Conservation (phyloP, 2,888 invertebrate species). For the Philaethria dido region DNA sequence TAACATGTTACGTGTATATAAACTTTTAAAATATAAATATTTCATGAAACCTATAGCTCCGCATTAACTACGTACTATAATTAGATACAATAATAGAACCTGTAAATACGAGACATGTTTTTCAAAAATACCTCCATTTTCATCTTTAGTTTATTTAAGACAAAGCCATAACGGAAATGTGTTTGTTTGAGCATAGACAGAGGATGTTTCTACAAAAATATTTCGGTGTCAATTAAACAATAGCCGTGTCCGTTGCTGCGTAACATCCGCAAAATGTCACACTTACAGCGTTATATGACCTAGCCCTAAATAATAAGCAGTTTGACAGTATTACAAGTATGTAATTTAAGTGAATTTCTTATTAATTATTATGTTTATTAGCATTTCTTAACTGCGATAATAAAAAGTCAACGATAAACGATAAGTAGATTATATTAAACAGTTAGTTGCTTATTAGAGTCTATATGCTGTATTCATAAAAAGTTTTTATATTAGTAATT, state of each 20-base stretch:
- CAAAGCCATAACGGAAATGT: conserved; percentile 31
- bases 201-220: conserved; percentile 43
- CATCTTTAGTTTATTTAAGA: conserved; percentile 12
- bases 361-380: neutral
- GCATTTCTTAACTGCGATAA: too few relatives aligned
- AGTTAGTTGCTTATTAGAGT: too few relatives aligned
- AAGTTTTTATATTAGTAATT: too few relatives aligned
- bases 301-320: conserved; percentile 17
- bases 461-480: too few relatives aligned
- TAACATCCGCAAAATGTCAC: conserved; percentile 41
- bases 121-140: neutral
- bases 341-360: neutral
- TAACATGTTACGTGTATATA: neutral
- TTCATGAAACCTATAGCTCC: too few relatives aligned
- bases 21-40: too few relatives aligned
- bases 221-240: conserved; percentile 43
- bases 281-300: conserved; percentile 29
- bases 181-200: conserved; percentile 39
- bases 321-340: neutral
- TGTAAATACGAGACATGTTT: neutral
- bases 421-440: too few relatives aligned
- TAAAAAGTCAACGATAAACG: too few relatives aligned
- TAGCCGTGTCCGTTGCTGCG: conserved; percentile 38
- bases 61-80: too few relatives aligned
- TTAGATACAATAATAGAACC: neutral